Evolutionary conservation across 2,888 invertebrate species (phyloP), one percentile per base, ranked within the genome.

Genomic region (Phasia obesa): DNA sequence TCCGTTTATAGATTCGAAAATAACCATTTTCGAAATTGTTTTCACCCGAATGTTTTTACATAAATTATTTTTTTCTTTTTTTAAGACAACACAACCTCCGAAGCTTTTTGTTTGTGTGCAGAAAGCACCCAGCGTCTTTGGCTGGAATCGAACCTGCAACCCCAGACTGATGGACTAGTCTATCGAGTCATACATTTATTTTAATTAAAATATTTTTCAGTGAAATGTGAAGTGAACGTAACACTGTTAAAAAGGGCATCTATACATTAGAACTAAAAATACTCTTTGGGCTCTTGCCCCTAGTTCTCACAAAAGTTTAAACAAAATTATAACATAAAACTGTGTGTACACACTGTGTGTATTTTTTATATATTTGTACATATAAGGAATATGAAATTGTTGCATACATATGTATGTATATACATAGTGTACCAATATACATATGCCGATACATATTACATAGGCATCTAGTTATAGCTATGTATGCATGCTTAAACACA

Each of bases 181-280:
- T n/a, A n/a, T n/a, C n/a, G n/a, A n/a, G n/a, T n/a, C n/a, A n/a
- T n/a, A n/a, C n/a, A n/a, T n/a, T n/a, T n/a, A 1, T 42, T 42
- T 42, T 42, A 3, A 2, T 42, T 27, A 4, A 4, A 27, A 55
- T 31, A 55, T 17, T 55, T 65, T 49, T 17, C 1, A 31, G 13
- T 23, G 3, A 44, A 47, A 47, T 59, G 19, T 44, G 2, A 25
- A 25, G 17, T 2, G 15, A 3, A 4, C 71, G 60, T 51, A 23
- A 60, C 73, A 73, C 73, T 60, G 73, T 73, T 25, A 27, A 25
- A n/a, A 11, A 1, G 35, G 11, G 2, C 1, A 35, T 2, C 1
- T 2, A 11, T 11, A 9, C 21, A 25, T 17, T 19, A n/a, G 23
- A 23, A 6, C 21, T 31, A 49, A 35, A 27, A 42, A 55, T 25